Percentiles rank a stretch among this genome's conserved stretches.
Conservation (phyloP, 2,113 vertebrate genomes). For the Gymnorhina tibicen region DNA sequence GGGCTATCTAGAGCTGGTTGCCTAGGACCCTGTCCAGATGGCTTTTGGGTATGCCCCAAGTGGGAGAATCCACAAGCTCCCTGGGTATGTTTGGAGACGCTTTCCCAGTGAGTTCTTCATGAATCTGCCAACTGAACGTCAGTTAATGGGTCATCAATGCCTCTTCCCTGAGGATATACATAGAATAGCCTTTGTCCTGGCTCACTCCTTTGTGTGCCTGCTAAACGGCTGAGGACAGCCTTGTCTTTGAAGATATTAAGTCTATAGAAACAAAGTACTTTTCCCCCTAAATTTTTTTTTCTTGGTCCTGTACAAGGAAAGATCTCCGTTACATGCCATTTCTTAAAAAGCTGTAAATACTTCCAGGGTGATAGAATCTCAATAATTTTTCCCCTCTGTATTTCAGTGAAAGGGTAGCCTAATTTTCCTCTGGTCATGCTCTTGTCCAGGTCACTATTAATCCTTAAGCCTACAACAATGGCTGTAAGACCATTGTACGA, state of each 20-base stretch:
- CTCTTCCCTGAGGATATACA: neutral
- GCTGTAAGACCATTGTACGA: neutral
- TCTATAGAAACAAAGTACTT: neutral
- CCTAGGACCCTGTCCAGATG: neutral
- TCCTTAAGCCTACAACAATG: neutral
- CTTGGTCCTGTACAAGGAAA: neutral
- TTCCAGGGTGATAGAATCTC: neutral
- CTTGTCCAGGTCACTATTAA: neutral
- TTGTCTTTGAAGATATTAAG: neutral
- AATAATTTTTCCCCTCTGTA: neutral
- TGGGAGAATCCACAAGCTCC: neutral
- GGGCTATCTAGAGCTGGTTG: neutral
- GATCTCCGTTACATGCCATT: neutral
- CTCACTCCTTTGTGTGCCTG: neutral
- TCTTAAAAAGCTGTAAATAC: neutral
- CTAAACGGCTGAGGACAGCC: neutral
- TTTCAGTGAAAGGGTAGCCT: neutral
- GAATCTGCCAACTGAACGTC: neutral
- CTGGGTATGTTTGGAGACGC: neutral
- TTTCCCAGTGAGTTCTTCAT: neutral
- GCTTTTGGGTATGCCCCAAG: neutral
- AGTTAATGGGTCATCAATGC: neutral
- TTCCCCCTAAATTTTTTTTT: neutral
- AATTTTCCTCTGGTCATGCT: neutral
- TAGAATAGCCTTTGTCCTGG: neutral